Conservation (phyloP, 1,140 invertebrate species). For the Eurosta solidaginis region DNA sequence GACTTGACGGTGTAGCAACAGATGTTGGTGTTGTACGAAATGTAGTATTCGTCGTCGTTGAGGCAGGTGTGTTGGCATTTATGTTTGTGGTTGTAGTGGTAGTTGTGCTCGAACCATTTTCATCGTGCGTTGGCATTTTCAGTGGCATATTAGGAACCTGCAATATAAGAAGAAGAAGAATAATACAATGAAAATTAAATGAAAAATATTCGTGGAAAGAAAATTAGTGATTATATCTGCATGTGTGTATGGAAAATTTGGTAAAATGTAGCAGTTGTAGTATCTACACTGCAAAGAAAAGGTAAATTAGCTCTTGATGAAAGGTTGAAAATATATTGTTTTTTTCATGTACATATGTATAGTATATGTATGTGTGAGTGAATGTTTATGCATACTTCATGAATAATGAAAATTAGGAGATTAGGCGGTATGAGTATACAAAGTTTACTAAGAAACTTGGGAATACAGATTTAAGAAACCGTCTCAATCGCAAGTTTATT, state of each 20-base stretch:
- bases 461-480: conserved; percentile 5
- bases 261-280: not conserved
- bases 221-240: conserved; percentile 24
- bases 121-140: conserved; percentile 38
- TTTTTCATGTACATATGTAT: not conserved
- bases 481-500: not conserved
- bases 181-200: conserved; percentile 29
- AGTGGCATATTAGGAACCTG: conserved; percentile 58
- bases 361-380: not conserved
- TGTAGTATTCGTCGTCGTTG: conserved; percentile 41
- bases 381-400: no score
- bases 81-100: conserved; percentile 54
- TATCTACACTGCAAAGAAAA: not conserved
- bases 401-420: not conserved
- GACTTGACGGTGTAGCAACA: conserved; percentile 10
- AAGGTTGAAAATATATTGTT: not conserved
- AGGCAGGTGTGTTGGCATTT: conserved; percentile 58
- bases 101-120: conserved; percentile 32
- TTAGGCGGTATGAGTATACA: no score
- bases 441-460: no score
- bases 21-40: conserved; percentile 7
- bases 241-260: no score
- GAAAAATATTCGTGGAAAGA: conserved; percentile 4
- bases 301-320: conserved; percentile 10
- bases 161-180: conserved; percentile 36